phyloP scores from a whole-genome alignment of 2,888 invertebrate genomes.

The Drosophila melanosoma region DNA sequence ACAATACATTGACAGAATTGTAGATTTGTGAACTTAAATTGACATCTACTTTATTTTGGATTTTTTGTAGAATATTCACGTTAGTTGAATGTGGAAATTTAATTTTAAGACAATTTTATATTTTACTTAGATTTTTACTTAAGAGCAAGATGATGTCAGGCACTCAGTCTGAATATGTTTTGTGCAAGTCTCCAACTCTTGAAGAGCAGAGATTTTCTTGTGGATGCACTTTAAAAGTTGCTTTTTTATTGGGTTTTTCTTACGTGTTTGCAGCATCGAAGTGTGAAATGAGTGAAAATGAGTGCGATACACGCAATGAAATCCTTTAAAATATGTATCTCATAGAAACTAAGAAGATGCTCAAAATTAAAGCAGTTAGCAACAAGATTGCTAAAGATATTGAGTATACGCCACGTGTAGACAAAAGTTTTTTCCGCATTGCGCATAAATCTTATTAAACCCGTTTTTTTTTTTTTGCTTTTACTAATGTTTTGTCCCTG shows the following conservation, averaged over 20 bases:
- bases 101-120: background rate
- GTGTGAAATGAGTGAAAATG: conserved; percentile 72
- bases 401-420: conserved; percentile 6
- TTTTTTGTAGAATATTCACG: background rate
- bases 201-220: background rate
- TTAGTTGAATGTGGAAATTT: too few species aligned
- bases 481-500: background rate
- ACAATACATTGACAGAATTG: background rate
- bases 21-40: background rate
- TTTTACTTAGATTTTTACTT: background rate
- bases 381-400: background rate
- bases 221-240: background rate
- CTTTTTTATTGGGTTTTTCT: background rate
- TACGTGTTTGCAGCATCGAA: conserved; percentile 36
- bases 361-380: background rate
- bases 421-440: background rate
- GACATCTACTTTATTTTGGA: background rate
- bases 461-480: background rate
- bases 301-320: conserved; percentile 51
- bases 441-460: background rate
- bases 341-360: background rate
- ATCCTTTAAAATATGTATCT: conserved; percentile 30
- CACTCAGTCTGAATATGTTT: conserved; percentile 5
- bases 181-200: background rate
- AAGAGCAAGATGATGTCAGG: conserved; percentile 36